phyloP scores from a whole-genome alignment of 2,888 invertebrate species.

The Idaea dimidiata region DNA sequence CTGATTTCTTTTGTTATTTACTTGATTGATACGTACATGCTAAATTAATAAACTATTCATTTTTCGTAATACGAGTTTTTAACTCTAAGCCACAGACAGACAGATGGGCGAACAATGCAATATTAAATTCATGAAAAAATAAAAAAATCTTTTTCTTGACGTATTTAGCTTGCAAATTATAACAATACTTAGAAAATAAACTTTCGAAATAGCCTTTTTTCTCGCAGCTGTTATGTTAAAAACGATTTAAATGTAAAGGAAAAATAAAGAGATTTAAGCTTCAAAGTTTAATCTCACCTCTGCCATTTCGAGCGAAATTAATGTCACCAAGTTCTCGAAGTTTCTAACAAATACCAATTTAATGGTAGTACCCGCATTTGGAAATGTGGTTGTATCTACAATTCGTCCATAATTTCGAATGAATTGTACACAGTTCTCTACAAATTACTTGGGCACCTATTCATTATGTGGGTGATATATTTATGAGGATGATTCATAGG shows the following conservation, averaged over 20 bases:
- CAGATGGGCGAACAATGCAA: too few relatives aligned
- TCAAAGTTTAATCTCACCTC: neutral
- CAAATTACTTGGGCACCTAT: too few relatives aligned
- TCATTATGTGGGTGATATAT: too few relatives aligned
- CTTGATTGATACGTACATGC: too few relatives aligned
- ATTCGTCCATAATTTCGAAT: too few relatives aligned
- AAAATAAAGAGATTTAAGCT: neutral
- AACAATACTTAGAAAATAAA: neutral
- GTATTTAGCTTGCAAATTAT: neutral
- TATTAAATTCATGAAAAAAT: too few relatives aligned
- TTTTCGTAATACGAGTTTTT: too few relatives aligned
- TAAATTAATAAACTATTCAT: too few relatives aligned
- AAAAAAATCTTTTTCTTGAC: neutral
- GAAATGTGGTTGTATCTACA: neutral
- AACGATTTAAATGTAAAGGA: neutral
- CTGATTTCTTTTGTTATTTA: too few relatives aligned
- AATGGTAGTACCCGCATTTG: neutral
- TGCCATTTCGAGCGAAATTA: neutral
- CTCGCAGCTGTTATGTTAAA: conserved; percentile 1
- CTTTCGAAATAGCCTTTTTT: neutral
- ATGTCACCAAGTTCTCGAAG: neutral
- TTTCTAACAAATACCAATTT: neutral
- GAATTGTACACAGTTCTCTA: too few relatives aligned
- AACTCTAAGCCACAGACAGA: conserved; percentile 8
- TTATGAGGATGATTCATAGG: too few relatives aligned